These are phyloP conservation scores for Prunella strophiata DNA, from an alignment of 2,797 vertebrate genomes.

Conservation along the genomic window DNA sequence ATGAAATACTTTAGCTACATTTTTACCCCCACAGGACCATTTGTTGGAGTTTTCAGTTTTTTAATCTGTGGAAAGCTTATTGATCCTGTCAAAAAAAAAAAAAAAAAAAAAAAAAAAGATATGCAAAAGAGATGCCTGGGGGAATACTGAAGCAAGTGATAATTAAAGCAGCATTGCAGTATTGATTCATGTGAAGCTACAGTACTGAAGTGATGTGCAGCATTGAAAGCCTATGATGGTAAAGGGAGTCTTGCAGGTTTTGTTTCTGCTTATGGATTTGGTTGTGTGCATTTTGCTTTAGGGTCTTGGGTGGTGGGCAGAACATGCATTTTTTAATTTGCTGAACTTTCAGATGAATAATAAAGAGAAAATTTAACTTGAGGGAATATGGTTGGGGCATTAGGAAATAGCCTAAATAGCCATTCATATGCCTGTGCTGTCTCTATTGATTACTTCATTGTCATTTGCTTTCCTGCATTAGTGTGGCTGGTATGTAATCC, in stretches of 20 bases:
- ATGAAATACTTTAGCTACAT: not conserved
- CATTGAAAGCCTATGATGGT: slow-evolving; percentile 22
- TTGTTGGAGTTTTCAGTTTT: slow-evolving; percentile 42
- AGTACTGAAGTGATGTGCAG: not conserved
- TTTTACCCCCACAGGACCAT: not conserved
- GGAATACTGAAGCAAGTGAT: slow-evolving; percentile 29
- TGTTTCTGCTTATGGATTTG: slow-evolving; percentile 25
- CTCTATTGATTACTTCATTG: slow-evolving; percentile 35
- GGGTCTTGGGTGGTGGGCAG: not conserved
- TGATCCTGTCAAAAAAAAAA: slow-evolving; percentile 33
- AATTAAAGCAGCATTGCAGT: slow-evolving; percentile 55
- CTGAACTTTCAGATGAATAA: slow-evolving; percentile 1
- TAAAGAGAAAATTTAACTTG: not conserved
- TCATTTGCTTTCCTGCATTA: slow-evolving; percentile 6
- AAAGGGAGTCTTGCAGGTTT: not conserved
- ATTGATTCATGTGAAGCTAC: slow-evolving; percentile 41
- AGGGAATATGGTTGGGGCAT: not conserved
- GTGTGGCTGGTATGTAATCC: not conserved
- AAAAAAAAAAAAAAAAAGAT: not conserved
- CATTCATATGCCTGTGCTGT: not conserved
- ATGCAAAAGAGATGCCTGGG: not conserved
- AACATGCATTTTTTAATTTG: slow-evolving; percentile 28
- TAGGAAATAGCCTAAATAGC: slow-evolving; percentile 23
- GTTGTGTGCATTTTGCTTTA: slow-evolving; percentile 7
- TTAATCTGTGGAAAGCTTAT: slow-evolving; percentile 61